Conservation (phyloP, 2,113 vertebrate species). For the Himantopus leucocephalus region DNA sequence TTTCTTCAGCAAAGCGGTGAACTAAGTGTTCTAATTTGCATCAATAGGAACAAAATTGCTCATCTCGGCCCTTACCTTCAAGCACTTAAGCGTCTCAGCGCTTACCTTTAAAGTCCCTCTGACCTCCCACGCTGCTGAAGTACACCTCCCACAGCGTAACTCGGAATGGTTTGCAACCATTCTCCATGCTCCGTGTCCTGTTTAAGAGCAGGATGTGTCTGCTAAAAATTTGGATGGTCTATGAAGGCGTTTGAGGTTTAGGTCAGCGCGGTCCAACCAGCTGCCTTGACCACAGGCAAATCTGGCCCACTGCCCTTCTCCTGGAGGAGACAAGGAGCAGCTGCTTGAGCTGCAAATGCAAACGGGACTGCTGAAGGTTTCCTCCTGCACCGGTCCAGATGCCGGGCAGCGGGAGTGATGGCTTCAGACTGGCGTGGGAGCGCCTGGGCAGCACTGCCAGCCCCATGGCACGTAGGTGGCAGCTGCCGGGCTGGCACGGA, state of each 20-base stretch:
- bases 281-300: not conserved
- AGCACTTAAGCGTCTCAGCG: not conserved
- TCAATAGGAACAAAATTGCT: not conserved
- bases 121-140: not conserved
- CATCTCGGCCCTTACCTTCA: not conserved
- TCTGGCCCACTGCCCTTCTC: not conserved
- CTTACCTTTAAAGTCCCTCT: not conserved
- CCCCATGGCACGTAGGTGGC: not conserved
- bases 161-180: not conserved
- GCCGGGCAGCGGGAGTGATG: fast-evolving
- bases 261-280: not conserved
- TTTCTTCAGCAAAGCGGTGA: not conserved
- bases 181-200: not conserved
- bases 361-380: not conserved
- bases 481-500: too few species aligned
- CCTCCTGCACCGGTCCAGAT: not conserved
- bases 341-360: not conserved
- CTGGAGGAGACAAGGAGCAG: not conserved
- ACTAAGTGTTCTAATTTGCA: not conserved
- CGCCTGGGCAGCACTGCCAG: not conserved
- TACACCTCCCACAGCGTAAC: not conserved
- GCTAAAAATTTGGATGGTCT: not conserved
- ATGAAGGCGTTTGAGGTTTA: not conserved
- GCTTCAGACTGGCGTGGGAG: not conserved
- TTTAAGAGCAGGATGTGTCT: not conserved